Evolutionary conservation across 2,888 invertebrate species (phyloP).

Genomic region (Pyrrhosoma nymphula): DNA sequence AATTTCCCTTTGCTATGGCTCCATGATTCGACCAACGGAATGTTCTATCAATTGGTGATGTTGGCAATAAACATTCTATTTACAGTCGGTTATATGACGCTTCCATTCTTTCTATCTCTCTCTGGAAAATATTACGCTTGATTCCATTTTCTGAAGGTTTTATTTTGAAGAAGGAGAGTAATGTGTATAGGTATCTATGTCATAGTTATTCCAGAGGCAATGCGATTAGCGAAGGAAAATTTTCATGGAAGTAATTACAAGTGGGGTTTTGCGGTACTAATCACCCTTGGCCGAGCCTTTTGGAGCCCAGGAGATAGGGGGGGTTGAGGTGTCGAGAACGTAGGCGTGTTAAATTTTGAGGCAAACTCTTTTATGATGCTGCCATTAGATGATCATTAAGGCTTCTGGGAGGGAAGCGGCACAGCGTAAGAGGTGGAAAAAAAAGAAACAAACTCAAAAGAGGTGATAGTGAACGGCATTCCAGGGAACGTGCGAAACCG

Average conservation of each 20-base stretch:
- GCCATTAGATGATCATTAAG: slow-evolving; percentile 39
- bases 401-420: not conserved
- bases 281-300: not conserved
- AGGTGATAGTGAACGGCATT: not conserved
- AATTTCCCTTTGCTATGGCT: too few species aligned
- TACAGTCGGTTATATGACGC: too few species aligned
- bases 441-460: not conserved
- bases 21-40: too few species aligned
- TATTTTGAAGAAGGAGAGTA: not conserved
- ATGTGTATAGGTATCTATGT: not conserved
- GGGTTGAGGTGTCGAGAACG: not conserved
- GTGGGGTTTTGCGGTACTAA: not conserved
- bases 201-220: not conserved
- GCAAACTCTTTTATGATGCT: slow-evolving; percentile 18
- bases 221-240: not conserved
- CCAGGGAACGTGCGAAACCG: not conserved
- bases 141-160: not conserved
- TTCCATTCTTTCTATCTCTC: not conserved
- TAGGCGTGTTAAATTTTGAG: not conserved
- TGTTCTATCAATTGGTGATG: too few species aligned
- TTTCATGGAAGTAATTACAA: not conserved
- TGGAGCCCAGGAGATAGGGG: not conserved
- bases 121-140: not conserved
- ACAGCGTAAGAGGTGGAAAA: not conserved
- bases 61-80: too few species aligned